Base-by-base conservation (phyloP, 1,140 invertebrate species). In the Leptonema lineaticorne region DNA sequence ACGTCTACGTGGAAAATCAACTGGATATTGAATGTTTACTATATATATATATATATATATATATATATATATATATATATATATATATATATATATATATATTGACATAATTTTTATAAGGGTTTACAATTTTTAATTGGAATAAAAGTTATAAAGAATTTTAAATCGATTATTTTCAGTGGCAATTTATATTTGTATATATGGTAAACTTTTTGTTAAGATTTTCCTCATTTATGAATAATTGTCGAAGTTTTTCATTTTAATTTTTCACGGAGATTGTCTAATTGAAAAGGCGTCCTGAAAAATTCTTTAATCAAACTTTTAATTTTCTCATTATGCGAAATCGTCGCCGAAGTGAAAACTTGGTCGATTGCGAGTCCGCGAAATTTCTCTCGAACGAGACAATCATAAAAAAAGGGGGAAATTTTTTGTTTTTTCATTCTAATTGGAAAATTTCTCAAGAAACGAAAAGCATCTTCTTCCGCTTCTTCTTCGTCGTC, bases 1-100 rank as follows among this genome's bases (percentile, higher is more conserved):
- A 16, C 29, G n/a, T 62, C 58, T 62, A 48, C 50, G 62, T 64
- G 62, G 50, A 64, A 64, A 64, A 64, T 45, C 58, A 7, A 30
- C 20, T 62, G 29, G 30, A 62, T 33, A 30, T 26, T 22, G 58
- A n/a, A 41, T 16, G 37, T 11, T 41, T 11, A 4, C 9, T 41
- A 4, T 41, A 2, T 16, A 33, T 11, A 11, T 33, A 33, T 33
- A 33, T 11, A 33, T 33, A 11, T 33, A 5, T 33, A 33, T 33
- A 6, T 33, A 33, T 33, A 33, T 33, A 33, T 11, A 11, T 5
- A 5, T 6, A 5, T 33, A 33, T 11, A 16, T 41, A 2, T 41
- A 11, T 16, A 41, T 41, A 41, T 11, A 41, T 41, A 41, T 16
- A 41, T 2, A 11, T 2, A 11, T 2, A 41, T 2, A 41, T 4